Base-by-base conservation (phyloP, 2,797 vertebrate species). In the Melanotaenia trifasciata region DNA sequence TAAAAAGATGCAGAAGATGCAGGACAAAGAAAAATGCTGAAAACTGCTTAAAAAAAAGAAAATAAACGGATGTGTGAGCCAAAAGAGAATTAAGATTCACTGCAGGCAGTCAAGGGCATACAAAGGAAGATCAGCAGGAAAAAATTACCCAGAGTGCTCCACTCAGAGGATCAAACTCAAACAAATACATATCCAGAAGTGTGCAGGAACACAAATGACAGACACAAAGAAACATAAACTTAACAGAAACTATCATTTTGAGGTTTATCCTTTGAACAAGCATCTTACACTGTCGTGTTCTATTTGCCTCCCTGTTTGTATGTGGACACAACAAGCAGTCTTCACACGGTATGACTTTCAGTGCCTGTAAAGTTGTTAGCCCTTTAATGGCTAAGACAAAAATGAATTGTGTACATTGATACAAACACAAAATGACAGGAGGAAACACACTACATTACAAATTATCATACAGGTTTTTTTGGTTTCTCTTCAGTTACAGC, bases 51-150 rank as follows among this genome's bases (percentile, higher is more conserved):
- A 87, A 87, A 20, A 2, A 45, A 20, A 8, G 6, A 43, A 43
- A 45, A 45, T 20, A 18, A 13, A 53, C 82, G 83, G 78, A 88
- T 85, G 70, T 72, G 64, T 68, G 61, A 51, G 78, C 74, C 85
- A 84, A 73, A 90, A 79, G 35, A 83, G 72, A 86, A 89, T 92
- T 90, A 89, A 78, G 79, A 91, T 93, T 90, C 90, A 89, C 70
- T 75, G 76, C 61, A 47, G 64, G 78, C 76, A 72, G 78, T 93
- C 90, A 92, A 92, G 92, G 90, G 83, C 88, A 80, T 16, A 58
- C 64, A 75, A 72, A 86, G 80, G 81, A 81, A 86, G 62, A 75
- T 75, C 10, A 1, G 32, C 66, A 45, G 51, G 78, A 65, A 81
- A 69, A 84, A 84, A 45, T 80, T 71, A 86, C 74, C 84, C 69